Evolutionary conservation across 2,797 vertebrate genomes (phyloP).

Genomic region (Coregonus ussuriensis): DNA sequence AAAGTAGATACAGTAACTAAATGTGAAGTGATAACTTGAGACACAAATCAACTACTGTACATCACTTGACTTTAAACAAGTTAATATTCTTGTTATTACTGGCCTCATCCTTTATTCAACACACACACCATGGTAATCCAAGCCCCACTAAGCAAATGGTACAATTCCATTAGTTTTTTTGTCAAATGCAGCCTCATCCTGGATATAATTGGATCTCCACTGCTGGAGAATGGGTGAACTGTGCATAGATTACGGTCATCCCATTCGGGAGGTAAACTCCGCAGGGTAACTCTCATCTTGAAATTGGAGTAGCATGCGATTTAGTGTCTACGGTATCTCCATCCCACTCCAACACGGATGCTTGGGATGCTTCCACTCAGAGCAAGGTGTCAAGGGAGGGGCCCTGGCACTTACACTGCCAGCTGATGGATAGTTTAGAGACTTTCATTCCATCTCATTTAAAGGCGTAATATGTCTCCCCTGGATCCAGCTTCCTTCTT

Average conservation of each 20-base stretch:
- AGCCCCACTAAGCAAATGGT: neutral
- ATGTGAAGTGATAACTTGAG: too few relatives aligned
- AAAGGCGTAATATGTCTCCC: constrained; percentile 48
- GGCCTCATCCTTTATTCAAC: neutral
- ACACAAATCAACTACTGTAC: neutral
- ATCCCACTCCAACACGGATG: constrained; percentile 30
- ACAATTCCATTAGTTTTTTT: neutral
- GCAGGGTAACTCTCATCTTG: constrained; percentile 37
- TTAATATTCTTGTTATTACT: neutral
- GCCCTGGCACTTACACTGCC: constrained; percentile 23
- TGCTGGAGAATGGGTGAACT: constrained; percentile 5
- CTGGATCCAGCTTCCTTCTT: constrained; percentile 42
- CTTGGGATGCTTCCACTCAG: constrained; percentile 39
- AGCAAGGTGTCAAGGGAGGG: constrained; percentile 26
- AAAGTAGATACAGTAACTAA: neutral
- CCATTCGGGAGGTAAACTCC: constrained; percentile 30
- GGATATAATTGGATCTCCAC: too few relatives aligned
- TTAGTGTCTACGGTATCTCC: constrained; percentile 31
- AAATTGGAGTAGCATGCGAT: constrained; percentile 27
- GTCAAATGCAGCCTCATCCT: neutral
- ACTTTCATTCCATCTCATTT: constrained; percentile 59
- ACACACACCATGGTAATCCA: neutral
- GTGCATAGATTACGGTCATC: constrained; percentile 21
- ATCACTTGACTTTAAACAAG: neutral
- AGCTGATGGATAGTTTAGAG: constrained; percentile 59